Conservation (phyloP, 2,888 invertebrate species). For the Drosophila hamatofila region DNA sequence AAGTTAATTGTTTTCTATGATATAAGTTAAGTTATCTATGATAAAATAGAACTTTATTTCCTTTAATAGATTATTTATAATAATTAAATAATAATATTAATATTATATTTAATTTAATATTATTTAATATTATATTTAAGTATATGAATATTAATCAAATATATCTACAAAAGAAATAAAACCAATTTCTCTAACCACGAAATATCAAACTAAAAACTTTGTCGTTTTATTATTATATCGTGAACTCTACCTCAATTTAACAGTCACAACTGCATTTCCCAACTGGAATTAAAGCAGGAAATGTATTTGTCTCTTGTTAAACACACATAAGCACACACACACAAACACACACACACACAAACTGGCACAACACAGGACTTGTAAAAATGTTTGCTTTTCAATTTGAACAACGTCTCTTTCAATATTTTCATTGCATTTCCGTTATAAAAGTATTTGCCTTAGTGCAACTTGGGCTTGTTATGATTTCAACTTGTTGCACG, state of each 20-base stretch:
- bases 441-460: slow-evolving; percentile 59
- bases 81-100: no score
- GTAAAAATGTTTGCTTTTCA: slow-evolving; percentile 48
- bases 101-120: no score
- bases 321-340: slow-evolving; percentile 1
- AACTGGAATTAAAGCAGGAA: slow-evolving; percentile 50
- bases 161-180: no score
- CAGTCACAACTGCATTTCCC: slow-evolving; percentile 11
- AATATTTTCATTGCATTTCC: slow-evolving; percentile 80
- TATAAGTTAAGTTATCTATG: no score
- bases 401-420: slow-evolving; percentile 57
- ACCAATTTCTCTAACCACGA: no score
- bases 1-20: no score
- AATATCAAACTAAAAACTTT: neutral
- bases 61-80: no score
- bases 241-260: neutral
- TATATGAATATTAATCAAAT: no score
- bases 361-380: slow-evolving; percentile 15
- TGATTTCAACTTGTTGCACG: slow-evolving; percentile 82
- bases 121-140: no score
- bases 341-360: no score
- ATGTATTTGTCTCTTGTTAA: slow-evolving; percentile 48
- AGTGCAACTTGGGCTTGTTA: slow-evolving; percentile 65
- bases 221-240: neutral
- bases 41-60: no score